Evolutionary conservation across 2,797 vertebrate genomes (phyloP).

Genomic region (Diglossa cyanea): DNA sequence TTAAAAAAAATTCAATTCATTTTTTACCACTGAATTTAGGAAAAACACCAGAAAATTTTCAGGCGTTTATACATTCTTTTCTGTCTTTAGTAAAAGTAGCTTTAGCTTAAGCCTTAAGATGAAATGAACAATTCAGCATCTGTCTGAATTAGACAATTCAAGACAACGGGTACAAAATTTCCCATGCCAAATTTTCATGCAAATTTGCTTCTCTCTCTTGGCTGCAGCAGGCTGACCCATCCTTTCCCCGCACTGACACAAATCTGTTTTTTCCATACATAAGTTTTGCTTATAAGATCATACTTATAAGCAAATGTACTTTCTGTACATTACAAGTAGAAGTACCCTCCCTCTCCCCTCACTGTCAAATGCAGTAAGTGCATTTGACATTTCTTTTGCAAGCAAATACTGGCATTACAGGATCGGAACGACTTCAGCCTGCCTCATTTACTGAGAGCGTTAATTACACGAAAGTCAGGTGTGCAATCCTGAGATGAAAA

Average conservation of each 20-base stretch:
- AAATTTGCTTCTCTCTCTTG: neutral
- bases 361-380: neutral
- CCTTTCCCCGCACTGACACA: neutral
- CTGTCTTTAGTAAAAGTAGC: neutral
- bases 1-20: neutral
- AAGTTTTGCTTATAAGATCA: neutral
- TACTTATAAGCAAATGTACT: no score
- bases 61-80: neutral
- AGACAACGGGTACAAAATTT: neutral
- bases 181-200: neutral
- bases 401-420: accelerated
- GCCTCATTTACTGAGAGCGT: accelerated
- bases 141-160: neutral
- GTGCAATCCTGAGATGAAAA: neutral
- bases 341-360: neutral
- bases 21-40: neutral
- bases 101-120: neutral
- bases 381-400: neutral
- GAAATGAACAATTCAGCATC: neutral
- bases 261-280: accelerated
- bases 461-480: neutral
- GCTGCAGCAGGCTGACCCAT: neutral
- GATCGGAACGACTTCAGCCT: neutral
- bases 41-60: neutral
- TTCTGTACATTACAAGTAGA: neutral